Percentiles rank a stretch among this genome's conserved stretches.
Evolutionary conservation across 2,797 vertebrate genomes (phyloP).

Genomic region (Centroberyx gerrardi): DNA sequence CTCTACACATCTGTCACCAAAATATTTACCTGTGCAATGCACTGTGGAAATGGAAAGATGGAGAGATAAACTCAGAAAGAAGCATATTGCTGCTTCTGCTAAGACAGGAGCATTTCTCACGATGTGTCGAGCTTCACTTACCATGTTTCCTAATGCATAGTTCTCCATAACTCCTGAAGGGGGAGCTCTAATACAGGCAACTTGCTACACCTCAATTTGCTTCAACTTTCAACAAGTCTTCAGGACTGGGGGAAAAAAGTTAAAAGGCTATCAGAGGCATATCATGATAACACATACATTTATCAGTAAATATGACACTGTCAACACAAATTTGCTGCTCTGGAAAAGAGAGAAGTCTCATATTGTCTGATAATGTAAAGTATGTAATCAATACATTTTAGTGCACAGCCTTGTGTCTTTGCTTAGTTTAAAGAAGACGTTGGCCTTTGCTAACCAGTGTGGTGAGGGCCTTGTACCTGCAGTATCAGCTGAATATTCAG

Average conservation of each 20-base stretch:
- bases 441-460: background rate
- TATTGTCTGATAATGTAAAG: background rate
- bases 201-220: constrained; percentile 51
- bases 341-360: constrained; percentile 21
- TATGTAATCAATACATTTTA: background rate
- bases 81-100: no score
- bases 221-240: constrained; percentile 78
- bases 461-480: constrained; percentile 21
- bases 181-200: constrained; percentile 91
- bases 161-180: constrained; percentile 86
- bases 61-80: background rate
- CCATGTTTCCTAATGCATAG: constrained; percentile 8
- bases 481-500: constrained; percentile 46
- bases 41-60: background rate
- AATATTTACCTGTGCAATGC: no score
- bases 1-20: no score
- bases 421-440: constrained; percentile 8
- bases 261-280: constrained; percentile 32
- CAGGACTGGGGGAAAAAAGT: constrained; percentile 54
- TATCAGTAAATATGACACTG: constrained; percentile 2
- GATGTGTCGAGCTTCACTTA: background rate
- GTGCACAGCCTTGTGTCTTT: constrained; percentile 1
- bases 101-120: background rate
- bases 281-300: constrained; percentile 22
- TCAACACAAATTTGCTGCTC: background rate